phyloP scores from a whole-genome alignment of 2,888 invertebrate species.

The Margaritifera margaritifera region DNA sequence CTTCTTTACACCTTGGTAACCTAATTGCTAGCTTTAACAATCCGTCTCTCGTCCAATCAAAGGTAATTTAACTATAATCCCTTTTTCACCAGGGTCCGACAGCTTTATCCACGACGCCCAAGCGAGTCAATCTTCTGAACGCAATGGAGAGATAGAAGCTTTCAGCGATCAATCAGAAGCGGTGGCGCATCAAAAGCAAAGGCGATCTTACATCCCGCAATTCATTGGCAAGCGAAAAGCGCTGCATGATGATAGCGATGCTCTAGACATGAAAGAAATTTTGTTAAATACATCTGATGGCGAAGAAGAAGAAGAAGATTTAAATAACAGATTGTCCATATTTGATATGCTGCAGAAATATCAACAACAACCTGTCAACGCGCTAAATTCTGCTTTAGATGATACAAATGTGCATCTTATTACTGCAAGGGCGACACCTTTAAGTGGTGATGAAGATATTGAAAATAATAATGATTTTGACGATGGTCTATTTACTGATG shows the following conservation, averaged over 20 bases:
- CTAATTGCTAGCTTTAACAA: too few species aligned
- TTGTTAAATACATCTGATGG: background rate
- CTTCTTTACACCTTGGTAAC: too few species aligned
- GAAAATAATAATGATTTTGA: constrained; percentile 6
- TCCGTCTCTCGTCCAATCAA: too few species aligned
- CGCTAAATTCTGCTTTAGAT: background rate
- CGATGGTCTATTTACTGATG: constrained; percentile 1
- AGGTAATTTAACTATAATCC: too few species aligned
- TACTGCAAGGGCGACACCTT: constrained; percentile 4
- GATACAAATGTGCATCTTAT: constrained; percentile 5
- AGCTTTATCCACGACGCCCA: constrained; percentile 6
- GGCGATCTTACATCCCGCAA: constrained; percentile 35
- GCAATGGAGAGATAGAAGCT: too few species aligned
- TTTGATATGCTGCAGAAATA: constrained; percentile 8
- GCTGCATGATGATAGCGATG: constrained; percentile 4
- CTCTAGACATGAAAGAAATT: background rate
- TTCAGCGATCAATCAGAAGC: too few species aligned
- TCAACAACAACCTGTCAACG: background rate
- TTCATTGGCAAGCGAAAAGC: constrained; percentile 37
- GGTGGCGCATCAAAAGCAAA: constrained; percentile 8
- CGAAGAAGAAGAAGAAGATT: constrained; percentile 13
- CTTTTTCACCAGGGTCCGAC: constrained; percentile 2
- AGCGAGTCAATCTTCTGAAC: too few species aligned
- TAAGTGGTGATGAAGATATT: constrained; percentile 5
- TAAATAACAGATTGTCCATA: background rate